A percentile compares a stretch with the other conserved stretches of the same genome.
phyloP scores from a whole-genome alignment of 1,140 invertebrate species.

The Ceratina australensis region DNA sequence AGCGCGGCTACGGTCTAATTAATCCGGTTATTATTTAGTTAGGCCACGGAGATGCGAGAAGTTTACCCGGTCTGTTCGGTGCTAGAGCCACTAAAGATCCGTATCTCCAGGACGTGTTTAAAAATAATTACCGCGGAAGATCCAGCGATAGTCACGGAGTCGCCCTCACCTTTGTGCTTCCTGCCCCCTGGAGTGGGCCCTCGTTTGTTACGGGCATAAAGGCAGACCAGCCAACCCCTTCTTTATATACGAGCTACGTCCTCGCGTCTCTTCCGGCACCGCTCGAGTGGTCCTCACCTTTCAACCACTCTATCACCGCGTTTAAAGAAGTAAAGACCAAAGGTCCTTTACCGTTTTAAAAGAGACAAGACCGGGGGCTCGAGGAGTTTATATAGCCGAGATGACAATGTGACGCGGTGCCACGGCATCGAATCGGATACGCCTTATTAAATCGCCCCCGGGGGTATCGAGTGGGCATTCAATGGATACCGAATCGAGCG shows the following conservation, averaged over 20 bases:
- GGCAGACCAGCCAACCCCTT: constrained; percentile 44
- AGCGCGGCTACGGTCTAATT: constrained; percentile 64
- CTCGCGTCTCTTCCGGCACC: constrained; percentile 59
- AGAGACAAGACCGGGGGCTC: constrained; percentile 43
- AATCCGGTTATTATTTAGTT: constrained; percentile 73
- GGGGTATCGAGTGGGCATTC: constrained; percentile 35
- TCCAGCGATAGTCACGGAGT: constrained; percentile 79
- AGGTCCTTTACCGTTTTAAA: constrained; percentile 64
- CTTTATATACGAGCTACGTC: constrained; percentile 20
- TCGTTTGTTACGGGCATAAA: constrained; percentile 70
- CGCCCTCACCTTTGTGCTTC: constrained; percentile 68
- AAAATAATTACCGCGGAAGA: constrained; percentile 79
- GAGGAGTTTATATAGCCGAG: constrained; percentile 56
- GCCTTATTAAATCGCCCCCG: constrained; percentile 37
- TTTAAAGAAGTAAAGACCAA: constrained; percentile 79
- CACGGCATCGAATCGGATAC: constrained; percentile 9
- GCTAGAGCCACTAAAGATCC: constrained; percentile 66
- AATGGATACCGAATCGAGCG: constrained; percentile 49
- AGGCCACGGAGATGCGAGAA: constrained; percentile 53
- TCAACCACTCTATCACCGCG: constrained; percentile 79
- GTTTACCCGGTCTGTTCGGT: constrained; percentile 61
- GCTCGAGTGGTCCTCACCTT: constrained; percentile 68
- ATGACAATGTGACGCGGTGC: constrained; percentile 60
- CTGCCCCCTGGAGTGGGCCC: constrained; percentile 67
- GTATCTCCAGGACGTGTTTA: constrained; percentile 79